A percentile compares a stretch with the other conserved stretches of the same genome.
Evolutionary conservation across 1,140 invertebrate genomes (phyloP).

Genomic region (Pseudomyrmex cubaensis): DNA sequence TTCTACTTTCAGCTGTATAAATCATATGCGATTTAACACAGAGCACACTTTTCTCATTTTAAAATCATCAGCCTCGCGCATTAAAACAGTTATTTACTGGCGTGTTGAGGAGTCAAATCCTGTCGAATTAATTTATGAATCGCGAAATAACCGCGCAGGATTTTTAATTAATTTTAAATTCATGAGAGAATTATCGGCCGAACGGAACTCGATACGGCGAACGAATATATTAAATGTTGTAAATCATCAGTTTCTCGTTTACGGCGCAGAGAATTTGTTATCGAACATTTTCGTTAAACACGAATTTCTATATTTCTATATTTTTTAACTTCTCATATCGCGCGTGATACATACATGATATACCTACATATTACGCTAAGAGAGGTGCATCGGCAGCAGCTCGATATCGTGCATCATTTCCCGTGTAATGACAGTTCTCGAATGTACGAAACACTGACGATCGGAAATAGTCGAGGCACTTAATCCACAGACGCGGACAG

Average conservation of each 20-base stretch:
- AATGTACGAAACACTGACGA: background rate
- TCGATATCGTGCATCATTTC: background rate
- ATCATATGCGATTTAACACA: background rate
- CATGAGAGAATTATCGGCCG: slow-evolving; percentile 1
- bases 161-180: slow-evolving; percentile 59
- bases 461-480: slow-evolving; percentile 30
- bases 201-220: slow-evolving; percentile 13
- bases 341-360: background rate
- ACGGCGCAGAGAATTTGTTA: background rate
- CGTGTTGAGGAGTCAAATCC: slow-evolving; percentile 46
- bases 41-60: slow-evolving; percentile 11
- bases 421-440: background rate
- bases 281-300: slow-evolving; percentile 7
- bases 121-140: slow-evolving; percentile 52
- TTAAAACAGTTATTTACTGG: slow-evolving; percentile 51
- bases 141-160: slow-evolving; percentile 46
- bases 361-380: too few relatives aligned
- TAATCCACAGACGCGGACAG: slow-evolving; percentile 36
- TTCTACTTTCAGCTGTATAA: slow-evolving; percentile 5
- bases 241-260: background rate
- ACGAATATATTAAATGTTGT: slow-evolving; percentile 31
- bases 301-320: slow-evolving; percentile 6
- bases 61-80: slow-evolving; percentile 36
- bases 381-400: too few relatives aligned
- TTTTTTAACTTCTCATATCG: too few relatives aligned